phyloP scores from a whole-genome alignment of 2,888 invertebrate species.

The Caenorhabditis doughertyi region DNA sequence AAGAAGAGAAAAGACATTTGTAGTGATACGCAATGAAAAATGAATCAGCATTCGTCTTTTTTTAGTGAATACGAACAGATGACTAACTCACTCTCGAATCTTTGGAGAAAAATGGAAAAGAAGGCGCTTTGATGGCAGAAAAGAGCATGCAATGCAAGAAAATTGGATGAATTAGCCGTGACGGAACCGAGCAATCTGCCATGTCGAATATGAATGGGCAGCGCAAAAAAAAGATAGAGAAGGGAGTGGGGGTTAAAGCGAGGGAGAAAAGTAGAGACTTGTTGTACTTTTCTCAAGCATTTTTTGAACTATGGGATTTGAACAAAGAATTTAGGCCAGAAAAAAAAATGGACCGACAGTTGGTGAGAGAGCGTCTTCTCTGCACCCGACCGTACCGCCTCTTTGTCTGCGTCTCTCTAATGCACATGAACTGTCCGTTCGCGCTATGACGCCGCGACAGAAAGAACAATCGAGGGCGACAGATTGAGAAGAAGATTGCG shows the following conservation, averaged over 20 bases:
- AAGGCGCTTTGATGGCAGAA: background rate
- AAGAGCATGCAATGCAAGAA: background rate
- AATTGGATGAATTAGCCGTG: constrained; percentile 16
- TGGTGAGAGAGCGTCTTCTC: constrained; percentile 24
- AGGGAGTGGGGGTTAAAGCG: constrained; percentile 1
- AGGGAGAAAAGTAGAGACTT: background rate
- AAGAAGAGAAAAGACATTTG: no score
- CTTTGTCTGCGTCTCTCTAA: constrained; percentile 56
- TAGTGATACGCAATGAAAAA: no score
- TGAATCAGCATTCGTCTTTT: no score
- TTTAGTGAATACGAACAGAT: no score
- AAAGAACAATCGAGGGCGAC: constrained; percentile 35
- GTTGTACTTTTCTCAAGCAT: constrained; percentile 15
- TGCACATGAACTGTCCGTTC: constrained; percentile 8
- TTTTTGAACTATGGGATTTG: constrained; percentile 32
- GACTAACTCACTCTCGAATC: background rate
- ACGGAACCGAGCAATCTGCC: constrained; percentile 5
- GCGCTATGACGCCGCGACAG: constrained; percentile 19
- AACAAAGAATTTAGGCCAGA: constrained; percentile 54
- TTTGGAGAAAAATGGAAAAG: background rate
- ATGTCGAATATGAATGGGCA: constrained; percentile 20
- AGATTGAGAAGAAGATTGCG: background rate
- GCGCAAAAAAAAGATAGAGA: background rate
- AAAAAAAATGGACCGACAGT: constrained; percentile 26
- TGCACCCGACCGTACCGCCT: constrained; percentile 56